phyloP scores from a whole-genome alignment of 2,888 invertebrate species.

The Eupithecia subfuscata region DNA sequence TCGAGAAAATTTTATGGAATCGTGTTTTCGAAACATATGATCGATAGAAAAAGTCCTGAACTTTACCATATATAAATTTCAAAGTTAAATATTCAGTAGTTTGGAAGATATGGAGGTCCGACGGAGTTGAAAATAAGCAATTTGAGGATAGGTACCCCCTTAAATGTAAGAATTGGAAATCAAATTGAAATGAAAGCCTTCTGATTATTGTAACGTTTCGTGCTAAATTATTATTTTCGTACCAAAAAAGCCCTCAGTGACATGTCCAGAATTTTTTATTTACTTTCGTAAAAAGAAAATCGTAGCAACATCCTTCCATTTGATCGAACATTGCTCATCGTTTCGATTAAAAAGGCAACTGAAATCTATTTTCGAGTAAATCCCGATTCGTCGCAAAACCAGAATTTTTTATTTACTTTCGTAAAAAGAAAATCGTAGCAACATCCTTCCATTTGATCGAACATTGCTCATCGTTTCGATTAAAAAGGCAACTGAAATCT shows the following conservation, averaged over 20 bases:
- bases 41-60: no score
- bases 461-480: slow-evolving; percentile 10
- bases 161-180: no score
- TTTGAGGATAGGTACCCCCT: no score
- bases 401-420: background rate
- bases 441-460: slow-evolving; percentile 8
- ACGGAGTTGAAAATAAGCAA: no score
- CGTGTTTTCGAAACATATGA: no score
- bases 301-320: slow-evolving; percentile 5
- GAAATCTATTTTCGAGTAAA: slow-evolving; percentile 23
- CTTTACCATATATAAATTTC: no score
- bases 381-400: slow-evolving; percentile 39
- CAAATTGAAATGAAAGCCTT: no score
- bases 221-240: no score
- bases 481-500: slow-evolving; percentile 15
- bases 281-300: background rate
- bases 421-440: background rate
- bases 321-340: slow-evolving; percentile 8
- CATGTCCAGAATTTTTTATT: background rate
- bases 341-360: slow-evolving; percentile 15
- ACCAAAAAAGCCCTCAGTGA: background rate
- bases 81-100: no score
- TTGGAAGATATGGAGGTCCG: no score
- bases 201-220: background rate
- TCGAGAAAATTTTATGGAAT: no score